Evolutionary conservation across 1,140 invertebrate genomes (phyloP).

Genomic region (Trypoxylus dichotomus): DNA sequence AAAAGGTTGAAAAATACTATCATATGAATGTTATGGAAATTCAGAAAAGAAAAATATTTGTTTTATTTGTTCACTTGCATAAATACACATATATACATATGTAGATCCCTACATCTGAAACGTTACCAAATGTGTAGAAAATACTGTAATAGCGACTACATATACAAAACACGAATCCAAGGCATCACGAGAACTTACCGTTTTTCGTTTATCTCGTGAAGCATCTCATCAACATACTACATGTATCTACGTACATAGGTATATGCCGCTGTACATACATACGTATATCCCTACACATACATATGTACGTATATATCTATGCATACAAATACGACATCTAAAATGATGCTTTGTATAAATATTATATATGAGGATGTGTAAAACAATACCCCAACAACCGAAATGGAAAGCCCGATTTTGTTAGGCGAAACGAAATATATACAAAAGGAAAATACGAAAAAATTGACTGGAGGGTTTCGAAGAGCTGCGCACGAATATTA

Average conservation of each 20-base stretch:
- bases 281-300: neutral
- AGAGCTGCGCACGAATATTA: conserved; percentile 1
- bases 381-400: neutral
- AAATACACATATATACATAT: too few relatives aligned
- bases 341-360: neutral
- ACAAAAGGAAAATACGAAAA: neutral
- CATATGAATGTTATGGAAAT: too few relatives aligned
- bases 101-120: neutral
- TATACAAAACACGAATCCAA: neutral
- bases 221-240: neutral
- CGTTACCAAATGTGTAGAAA: neutral
- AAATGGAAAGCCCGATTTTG: neutral
- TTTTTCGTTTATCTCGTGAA: neutral
- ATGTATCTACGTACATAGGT: neutral
- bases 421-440: conserved; percentile 12
- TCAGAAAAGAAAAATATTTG: too few relatives aligned
- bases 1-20: too few relatives aligned
- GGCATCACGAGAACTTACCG: too few relatives aligned
- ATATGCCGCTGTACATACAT: neutral
- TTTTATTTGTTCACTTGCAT: too few relatives aligned
- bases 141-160: neutral
- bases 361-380: neutral
- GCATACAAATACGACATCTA: neutral
- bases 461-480: neutral
- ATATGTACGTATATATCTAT: neutral